A percentile compares a stretch with the other conserved stretches of the same genome.
phyloP scores from a whole-genome alignment of 2,797 vertebrate species.

The Paramormyrops hopkinsi region DNA sequence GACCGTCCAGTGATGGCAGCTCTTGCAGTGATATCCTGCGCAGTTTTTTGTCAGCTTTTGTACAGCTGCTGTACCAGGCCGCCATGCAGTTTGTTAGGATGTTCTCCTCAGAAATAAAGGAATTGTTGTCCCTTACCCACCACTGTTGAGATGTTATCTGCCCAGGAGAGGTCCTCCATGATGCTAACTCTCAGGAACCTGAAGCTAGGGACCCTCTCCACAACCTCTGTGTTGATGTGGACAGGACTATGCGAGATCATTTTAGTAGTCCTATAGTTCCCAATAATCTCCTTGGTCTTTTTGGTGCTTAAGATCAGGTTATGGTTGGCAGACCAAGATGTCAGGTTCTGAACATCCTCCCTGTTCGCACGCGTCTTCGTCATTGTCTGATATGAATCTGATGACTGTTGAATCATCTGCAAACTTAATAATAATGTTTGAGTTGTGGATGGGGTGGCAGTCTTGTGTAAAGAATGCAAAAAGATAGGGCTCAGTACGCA shows the following conservation, averaged over 20 bases:
- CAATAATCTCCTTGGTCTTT: not conserved
- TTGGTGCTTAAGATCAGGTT: not conserved
- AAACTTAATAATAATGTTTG: not conserved
- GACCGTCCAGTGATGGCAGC: not conserved
- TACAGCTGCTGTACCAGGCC: not conserved
- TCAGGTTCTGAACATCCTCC: not conserved
- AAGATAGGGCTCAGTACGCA: too few relatives aligned
- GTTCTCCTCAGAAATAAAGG: not conserved
- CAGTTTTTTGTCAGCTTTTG: not conserved
- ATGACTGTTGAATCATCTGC: not conserved
- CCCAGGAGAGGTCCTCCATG: too few relatives aligned
- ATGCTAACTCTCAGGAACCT: too few relatives aligned
- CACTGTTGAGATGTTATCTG: not conserved
- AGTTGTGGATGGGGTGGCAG: not conserved
- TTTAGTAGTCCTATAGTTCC: not conserved
- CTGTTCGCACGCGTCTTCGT: not conserved
- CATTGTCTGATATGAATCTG: not conserved
- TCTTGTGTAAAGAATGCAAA: not conserved
- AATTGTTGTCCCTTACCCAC: not conserved
- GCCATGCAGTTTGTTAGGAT: not conserved
- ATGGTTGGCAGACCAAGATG: not conserved
- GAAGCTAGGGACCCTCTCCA: not conserved
- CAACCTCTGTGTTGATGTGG: not conserved
- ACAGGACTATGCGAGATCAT: not conserved
- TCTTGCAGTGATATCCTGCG: not conserved